A percentile compares a stretch with the other conserved stretches of the same genome.
phyloP scores from a whole-genome alignment of 2,888 invertebrate species.

The Xestia sexstrigata region DNA sequence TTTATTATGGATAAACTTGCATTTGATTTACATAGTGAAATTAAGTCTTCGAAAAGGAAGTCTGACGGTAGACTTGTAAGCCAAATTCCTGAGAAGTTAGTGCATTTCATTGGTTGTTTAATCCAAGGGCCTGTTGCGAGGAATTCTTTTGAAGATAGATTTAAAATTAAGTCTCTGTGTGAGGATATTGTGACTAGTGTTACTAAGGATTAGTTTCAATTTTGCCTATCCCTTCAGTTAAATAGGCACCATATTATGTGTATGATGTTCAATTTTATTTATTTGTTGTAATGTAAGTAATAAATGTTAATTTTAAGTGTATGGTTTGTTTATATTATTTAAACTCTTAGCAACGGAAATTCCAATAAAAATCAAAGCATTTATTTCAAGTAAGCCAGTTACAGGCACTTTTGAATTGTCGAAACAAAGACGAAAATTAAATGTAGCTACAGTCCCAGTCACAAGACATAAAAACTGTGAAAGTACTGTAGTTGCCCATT shows the following conservation, averaged over 20 bases:
- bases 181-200: conserved; percentile 15
- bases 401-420: too few relatives aligned
- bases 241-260: background rate
- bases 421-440: too few relatives aligned
- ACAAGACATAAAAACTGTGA: too few relatives aligned
- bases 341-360: background rate
- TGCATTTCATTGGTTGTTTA: conserved; percentile 17
- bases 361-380: too few relatives aligned
- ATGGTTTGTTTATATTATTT: conserved; percentile 15
- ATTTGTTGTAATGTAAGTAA: conserved; percentile 34
- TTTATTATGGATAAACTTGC: conserved; percentile 35
- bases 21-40: conserved; percentile 35
- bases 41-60: conserved; percentile 27
- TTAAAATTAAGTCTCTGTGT: conserved; percentile 18
- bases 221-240: background rate
- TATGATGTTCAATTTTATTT: conserved; percentile 15
- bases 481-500: too few relatives aligned
- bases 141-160: conserved; percentile 6
- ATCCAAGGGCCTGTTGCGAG: conserved; percentile 18
- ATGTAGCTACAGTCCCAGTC: too few relatives aligned
- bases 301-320: conserved; percentile 35
- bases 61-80: background rate
- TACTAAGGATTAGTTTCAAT: conserved; percentile 2
- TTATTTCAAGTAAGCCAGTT: too few relatives aligned
- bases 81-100: conserved; percentile 33